Conservation (phyloP, 2,113 vertebrate genomes). For the Sakesphorus luctuosus region DNA sequence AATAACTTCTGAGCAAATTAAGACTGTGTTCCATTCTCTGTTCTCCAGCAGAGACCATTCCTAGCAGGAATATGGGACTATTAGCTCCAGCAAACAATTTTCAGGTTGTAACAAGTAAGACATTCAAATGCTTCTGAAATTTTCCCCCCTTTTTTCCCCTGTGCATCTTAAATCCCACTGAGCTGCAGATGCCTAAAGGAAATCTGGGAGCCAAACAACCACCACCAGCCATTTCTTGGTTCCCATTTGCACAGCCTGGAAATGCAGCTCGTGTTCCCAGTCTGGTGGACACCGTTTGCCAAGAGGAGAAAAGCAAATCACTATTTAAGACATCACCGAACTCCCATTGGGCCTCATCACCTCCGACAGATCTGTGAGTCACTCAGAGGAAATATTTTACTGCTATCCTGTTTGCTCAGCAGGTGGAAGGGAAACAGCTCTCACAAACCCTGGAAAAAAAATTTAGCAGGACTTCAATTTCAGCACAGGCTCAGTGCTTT, state of each 20-base stretch:
- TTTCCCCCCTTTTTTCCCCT: fast-evolving
- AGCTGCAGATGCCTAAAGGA: background rate
- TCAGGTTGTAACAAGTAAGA: background rate
- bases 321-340: conserved; percentile 46
- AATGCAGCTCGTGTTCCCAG: background rate
- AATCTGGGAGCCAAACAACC: background rate
- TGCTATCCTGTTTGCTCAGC: conserved; percentile 72
- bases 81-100: background rate
- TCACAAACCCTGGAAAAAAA: conserved; percentile 43
- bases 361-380: conserved; percentile 61
- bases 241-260: background rate
- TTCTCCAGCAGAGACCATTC: background rate
- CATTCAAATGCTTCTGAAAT: background rate
- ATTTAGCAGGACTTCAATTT: background rate
- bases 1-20: background rate
- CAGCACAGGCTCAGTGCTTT: background rate
- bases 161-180: background rate
- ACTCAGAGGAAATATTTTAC: conserved; percentile 68
- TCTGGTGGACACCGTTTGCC: background rate
- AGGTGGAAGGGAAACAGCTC: conserved; percentile 70
- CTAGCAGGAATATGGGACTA: background rate
- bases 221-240: background rate
- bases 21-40: fast-evolving
- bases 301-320: background rate
- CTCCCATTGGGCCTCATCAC: conserved; percentile 41